These are phyloP conservation scores for Apis laboriosa DNA, from an alignment of 1,140 invertebrate genomes.

Conservation along the genomic window DNA sequence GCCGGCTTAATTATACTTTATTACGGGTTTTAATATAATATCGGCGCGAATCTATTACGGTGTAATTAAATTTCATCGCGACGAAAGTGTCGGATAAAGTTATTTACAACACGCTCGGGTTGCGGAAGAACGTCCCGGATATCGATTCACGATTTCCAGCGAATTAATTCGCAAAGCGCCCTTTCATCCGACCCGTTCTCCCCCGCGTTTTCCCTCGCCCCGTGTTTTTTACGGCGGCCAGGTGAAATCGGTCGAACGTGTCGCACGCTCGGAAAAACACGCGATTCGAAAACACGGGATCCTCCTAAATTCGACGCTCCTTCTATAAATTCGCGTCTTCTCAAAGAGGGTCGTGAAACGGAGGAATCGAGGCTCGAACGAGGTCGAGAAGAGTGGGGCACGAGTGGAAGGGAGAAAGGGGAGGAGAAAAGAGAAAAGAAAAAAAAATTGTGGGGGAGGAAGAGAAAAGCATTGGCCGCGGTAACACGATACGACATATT, in stretches of 20 bases:
- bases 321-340: no score
- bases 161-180: conserved; percentile 19
- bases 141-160: conserved; percentile 1
- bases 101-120: background rate
- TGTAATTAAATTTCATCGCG: conserved; percentile 33
- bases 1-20: conserved; percentile 22
- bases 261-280: background rate
- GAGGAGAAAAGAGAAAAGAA: no score
- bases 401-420: background rate
- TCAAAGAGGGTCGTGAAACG: conserved; percentile 4
- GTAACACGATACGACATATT: conserved; percentile 79
- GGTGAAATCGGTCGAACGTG: background rate
- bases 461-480: conserved; percentile 58
- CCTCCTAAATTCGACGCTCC: conserved; percentile 19
- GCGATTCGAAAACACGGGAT: background rate
- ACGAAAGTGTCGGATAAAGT: conserved; percentile 17
- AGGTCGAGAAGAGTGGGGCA: conserved; percentile 1
- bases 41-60: conserved; percentile 4
- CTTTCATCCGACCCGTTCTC: background rate
- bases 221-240: background rate
- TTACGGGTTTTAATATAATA: conserved; percentile 37
- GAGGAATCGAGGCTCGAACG: conserved; percentile 8
- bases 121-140: background rate
- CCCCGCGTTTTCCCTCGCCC: background rate
- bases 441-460: conserved; percentile 31